Base-by-base conservation (phyloP, 2,888 invertebrate genomes). In the Piscicola geometra region DNA sequence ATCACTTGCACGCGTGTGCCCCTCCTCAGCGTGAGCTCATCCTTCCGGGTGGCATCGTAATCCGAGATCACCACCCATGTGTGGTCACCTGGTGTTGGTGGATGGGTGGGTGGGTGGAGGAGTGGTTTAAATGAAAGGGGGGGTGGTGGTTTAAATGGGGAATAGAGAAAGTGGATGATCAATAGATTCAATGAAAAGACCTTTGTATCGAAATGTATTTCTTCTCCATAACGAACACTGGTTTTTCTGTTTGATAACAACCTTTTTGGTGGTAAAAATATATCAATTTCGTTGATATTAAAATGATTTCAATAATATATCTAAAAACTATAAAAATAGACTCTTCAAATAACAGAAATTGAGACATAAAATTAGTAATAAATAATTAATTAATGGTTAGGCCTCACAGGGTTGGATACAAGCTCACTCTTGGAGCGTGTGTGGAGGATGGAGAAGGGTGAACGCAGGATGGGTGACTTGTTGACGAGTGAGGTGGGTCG, bases 41-140 rank as follows among this genome's bases (percentile, higher is more conserved):
- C 96, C 83, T 95, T 94, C 77, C 93, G 92, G 84, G 93, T 92
- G 76, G 95, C 94, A 81, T 90, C 90, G 86, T 97, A 97, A 87
- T 95, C 94, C 87, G 92, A 96, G 74, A 94, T 88, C 78, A 93
- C 94, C 77, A 93, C 94, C 89, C 91, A 92, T 80, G 92, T 78
- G 28, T 76, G 70, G 25, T 76, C 76, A 30, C 76, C 72, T 47
- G 50, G 21, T 47, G 21, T 47, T 9, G 9, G 50, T 47, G 21
- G 21, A 21, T 47, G 50, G 50, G 50, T 15, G 50, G 21, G 50
- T 47, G 50, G 50, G 50, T 47, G 21, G 21, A 47, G 9, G 50
- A 47, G 50, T 47, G 21, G 50, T 47, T 47, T 47, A 47, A 47
- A 47, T 47, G 21, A 47, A 15, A 47, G 50, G 21, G 9, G 50